These are phyloP conservation scores for Drosophila glabriapex DNA, from an alignment of 2,888 invertebrate genomes.

Conservation along the genomic window DNA sequence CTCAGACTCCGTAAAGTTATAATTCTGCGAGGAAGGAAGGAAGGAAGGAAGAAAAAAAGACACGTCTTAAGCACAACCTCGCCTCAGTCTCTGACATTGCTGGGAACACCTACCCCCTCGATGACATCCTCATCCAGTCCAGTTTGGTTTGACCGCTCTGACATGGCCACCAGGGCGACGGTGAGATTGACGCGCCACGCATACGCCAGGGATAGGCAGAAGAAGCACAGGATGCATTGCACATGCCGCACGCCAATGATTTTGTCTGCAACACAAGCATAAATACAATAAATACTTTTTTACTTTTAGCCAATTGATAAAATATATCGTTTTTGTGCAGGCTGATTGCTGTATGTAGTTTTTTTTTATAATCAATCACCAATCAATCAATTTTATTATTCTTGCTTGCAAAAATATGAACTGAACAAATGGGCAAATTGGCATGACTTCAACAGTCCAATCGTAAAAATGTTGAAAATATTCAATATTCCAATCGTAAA, in stretches of 20 bases:
- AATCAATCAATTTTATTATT: background rate
- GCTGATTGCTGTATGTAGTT: background rate
- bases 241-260: slow-evolving; percentile 88
- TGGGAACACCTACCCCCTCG: slow-evolving; percentile 14
- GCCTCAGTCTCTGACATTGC: background rate
- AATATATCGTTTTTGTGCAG: background rate
- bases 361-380: background rate
- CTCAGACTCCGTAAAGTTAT: slow-evolving; percentile 86
- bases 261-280: slow-evolving; percentile 70
- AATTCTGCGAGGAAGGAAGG: slow-evolving; percentile 85
- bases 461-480: background rate
- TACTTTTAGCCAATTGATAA: background rate
- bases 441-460: background rate
- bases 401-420: background rate
- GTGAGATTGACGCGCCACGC: slow-evolving; percentile 89
- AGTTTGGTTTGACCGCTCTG: slow-evolving; percentile 85
- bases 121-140: background rate
- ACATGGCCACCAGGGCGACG: slow-evolving; percentile 91
- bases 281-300: background rate
- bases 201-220: slow-evolving; percentile 88
- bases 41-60: background rate
- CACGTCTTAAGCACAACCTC: background rate
- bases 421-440: background rate
- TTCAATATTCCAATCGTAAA: background rate
- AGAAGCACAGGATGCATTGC: slow-evolving; percentile 88